A percentile compares a stretch with the other conserved stretches of the same genome.
Conservation (phyloP, 1,140 invertebrate genomes). For the Dreissena polymorpha region DNA sequence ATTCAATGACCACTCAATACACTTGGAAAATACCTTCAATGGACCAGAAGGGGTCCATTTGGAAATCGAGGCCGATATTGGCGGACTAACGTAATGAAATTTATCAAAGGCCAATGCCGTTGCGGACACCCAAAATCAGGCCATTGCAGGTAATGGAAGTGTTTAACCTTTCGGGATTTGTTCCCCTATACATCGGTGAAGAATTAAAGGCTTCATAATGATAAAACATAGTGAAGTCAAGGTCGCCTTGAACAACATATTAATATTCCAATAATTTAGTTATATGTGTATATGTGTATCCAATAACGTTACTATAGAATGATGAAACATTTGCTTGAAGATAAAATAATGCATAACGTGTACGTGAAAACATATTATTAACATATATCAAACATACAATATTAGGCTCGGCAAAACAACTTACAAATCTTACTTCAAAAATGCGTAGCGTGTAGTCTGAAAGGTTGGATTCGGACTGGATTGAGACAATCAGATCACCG, state of each 20-base stretch:
- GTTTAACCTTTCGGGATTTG: constrained; percentile 71
- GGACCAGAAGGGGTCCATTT: constrained; percentile 73
- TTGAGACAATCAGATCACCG: constrained; percentile 70
- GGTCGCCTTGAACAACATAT: no score
- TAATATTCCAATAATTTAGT: background rate
- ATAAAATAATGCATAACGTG: background rate
- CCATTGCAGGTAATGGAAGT: constrained; percentile 78
- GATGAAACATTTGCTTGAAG: no score
- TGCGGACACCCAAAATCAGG: constrained; percentile 78
- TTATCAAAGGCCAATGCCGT: constrained; percentile 69
- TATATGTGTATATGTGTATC: background rate
- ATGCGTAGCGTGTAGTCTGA: constrained; percentile 71
- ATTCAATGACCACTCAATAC: no score
- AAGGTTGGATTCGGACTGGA: constrained; percentile 68
- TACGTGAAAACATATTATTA: background rate
- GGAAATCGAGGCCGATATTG: constrained; percentile 64
- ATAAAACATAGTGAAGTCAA: constrained; percentile 1
- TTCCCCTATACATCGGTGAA: constrained; percentile 65
- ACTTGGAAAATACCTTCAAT: constrained; percentile 74
- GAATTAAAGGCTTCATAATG: constrained; percentile 4
- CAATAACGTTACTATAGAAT: background rate
- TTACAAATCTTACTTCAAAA: constrained; percentile 69
- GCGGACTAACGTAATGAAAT: constrained; percentile 74
- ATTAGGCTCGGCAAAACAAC: background rate
- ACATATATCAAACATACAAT: no score